Evolutionary conservation across 2,797 vertebrate genomes (phyloP).

Genomic region (Paramormyrops hopkinsi): DNA sequence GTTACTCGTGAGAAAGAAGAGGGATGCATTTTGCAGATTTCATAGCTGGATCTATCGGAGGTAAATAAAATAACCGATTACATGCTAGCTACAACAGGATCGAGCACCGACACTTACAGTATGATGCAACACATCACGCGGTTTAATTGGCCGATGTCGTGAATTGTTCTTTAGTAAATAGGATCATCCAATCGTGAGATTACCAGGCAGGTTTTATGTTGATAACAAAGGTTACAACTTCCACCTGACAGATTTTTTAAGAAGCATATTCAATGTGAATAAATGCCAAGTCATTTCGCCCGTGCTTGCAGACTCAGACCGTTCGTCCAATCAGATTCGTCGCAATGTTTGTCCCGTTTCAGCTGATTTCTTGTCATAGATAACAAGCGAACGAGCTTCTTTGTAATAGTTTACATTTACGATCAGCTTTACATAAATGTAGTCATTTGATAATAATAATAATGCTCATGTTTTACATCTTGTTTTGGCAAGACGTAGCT

Average conservation of each 20-base stretch:
- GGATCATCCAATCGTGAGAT: not conserved
- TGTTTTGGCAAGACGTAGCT: not conserved
- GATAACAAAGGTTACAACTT: not conserved
- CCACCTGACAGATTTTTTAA: not conserved
- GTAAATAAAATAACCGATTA: conserved; percentile 33
- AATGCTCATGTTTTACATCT: not conserved
- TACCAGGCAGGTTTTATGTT: not conserved
- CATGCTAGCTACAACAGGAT: not conserved
- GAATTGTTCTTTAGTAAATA: not conserved
- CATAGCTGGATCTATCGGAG: conserved; percentile 55
- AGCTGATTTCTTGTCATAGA: not conserved
- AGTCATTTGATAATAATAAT: not conserved
- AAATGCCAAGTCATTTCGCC: not conserved
- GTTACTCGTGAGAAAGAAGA: not conserved
- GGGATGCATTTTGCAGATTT: conserved; percentile 52
- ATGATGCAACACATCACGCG: not conserved
- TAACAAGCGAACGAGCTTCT: not conserved
- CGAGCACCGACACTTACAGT: not conserved
- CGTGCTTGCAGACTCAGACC: not conserved
- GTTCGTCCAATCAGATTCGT: conserved; percentile 12
- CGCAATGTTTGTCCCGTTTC: not conserved
- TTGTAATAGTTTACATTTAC: not conserved
- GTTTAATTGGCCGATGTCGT: not conserved
- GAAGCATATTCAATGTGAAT: not conserved
- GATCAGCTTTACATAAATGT: not conserved